These are phyloP conservation scores for Cyrtonyx montezumae DNA, from an alignment of 2,113 vertebrate species.

Conservation along the genomic window DNA sequence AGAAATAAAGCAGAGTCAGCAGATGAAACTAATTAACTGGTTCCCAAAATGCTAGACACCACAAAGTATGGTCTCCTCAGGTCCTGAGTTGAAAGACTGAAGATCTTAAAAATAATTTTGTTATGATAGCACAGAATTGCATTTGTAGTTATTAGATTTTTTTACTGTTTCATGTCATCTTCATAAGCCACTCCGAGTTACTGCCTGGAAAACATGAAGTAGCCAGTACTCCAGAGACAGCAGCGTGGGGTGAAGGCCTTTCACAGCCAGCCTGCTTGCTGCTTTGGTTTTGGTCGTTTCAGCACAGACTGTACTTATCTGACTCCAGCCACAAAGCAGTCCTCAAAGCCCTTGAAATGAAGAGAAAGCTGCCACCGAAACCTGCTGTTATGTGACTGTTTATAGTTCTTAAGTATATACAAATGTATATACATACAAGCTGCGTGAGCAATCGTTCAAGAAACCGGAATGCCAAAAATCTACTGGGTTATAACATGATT, in stretches of 20 bases:
- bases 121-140: background rate
- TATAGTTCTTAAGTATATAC: background rate
- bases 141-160: background rate
- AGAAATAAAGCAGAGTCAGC: background rate
- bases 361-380: background rate
- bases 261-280: background rate
- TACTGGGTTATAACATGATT: background rate
- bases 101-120: background rate
- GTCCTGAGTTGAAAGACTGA: background rate
- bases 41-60: background rate
- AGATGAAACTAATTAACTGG: background rate
- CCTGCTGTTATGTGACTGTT: background rate
- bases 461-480: background rate
- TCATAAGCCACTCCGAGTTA: background rate
- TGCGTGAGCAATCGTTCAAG: background rate
- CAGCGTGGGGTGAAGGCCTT: background rate
- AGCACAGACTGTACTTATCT: rapidly evolving
- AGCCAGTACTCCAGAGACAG: background rate
- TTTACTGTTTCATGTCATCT: background rate
- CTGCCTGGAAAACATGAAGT: background rate
- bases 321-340: background rate
- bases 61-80: background rate
- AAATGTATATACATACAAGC: background rate
- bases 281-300: background rate
- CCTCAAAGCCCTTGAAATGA: background rate